A percentile compares a stretch with the other conserved stretches of the same genome.
phyloP scores from a whole-genome alignment of 2,797 vertebrate genomes.

The Muscicapa comitata region DNA sequence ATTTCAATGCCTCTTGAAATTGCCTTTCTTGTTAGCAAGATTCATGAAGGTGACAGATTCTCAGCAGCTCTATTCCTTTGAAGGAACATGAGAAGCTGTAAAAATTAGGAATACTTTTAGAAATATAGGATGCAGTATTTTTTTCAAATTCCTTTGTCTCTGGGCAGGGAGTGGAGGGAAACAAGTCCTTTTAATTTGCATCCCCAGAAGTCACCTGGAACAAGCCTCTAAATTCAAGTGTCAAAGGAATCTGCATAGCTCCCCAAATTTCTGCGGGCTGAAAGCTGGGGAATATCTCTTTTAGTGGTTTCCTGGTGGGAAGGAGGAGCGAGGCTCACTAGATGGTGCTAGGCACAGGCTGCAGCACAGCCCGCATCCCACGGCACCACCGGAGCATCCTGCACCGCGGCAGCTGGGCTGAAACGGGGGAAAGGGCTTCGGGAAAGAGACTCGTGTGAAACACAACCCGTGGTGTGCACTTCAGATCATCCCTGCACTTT shows the following conservation, averaged over 20 bases:
- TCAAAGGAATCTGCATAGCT: background rate
- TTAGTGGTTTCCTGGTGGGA: fast-evolving
- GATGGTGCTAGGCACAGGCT: constrained; percentile 41
- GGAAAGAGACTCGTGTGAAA: background rate
- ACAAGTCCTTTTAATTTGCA: background rate
- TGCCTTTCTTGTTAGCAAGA: background rate
- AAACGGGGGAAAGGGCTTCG: background rate
- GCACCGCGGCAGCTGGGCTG: background rate
- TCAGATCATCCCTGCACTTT: background rate
- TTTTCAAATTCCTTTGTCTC: background rate
- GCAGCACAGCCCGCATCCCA: background rate
- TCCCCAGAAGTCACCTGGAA: background rate
- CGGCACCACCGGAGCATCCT: background rate
- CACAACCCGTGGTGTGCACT: background rate
- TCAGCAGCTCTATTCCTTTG: background rate
- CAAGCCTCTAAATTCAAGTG: background rate
- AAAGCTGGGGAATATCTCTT: too few species aligned
- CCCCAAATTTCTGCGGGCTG: background rate
- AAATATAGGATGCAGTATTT: background rate
- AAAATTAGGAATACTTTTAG: background rate
- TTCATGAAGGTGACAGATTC: background rate
- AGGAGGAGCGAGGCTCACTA: background rate
- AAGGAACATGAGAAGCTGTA: background rate
- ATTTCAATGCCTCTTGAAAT: background rate
- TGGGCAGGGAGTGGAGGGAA: fast-evolving